Evolutionary conservation across 1,140 invertebrate species (phyloP).

Genomic region (Mercenaria mercenaria): DNA sequence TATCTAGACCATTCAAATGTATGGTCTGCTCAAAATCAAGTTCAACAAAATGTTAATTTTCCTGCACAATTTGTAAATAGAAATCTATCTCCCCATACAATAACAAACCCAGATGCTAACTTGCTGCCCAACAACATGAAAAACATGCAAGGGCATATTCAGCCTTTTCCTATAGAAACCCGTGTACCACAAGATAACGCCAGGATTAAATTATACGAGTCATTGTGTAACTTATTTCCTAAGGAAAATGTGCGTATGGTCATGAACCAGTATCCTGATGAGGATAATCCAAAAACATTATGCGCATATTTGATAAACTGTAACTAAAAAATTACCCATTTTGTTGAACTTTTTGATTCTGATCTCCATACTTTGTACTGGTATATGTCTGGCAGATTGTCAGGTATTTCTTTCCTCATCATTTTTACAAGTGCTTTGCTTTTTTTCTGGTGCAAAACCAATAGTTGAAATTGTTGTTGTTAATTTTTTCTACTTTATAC

Average conservation of each 20-base stretch:
- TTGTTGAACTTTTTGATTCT: too few relatives aligned
- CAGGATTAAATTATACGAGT: constrained; percentile 92
- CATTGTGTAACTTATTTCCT: constrained; percentile 94
- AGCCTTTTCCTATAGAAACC: constrained; percentile 65
- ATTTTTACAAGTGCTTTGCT: background rate
- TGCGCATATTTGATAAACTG: constrained; percentile 92
- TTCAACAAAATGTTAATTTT: constrained; percentile 13
- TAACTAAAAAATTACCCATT: background rate
- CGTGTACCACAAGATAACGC: constrained; percentile 86
- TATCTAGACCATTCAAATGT: constrained; percentile 12
- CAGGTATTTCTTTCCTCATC: background rate
- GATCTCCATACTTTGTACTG: constrained; percentile 75
- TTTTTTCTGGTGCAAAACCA: background rate
- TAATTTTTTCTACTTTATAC: background rate
- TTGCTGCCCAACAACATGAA: background rate
- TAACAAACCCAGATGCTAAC: background rate
- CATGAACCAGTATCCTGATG: constrained; percentile 94
- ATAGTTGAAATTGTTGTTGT: background rate
- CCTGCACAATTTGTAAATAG: background rate
- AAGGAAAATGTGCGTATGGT: constrained; percentile 94
- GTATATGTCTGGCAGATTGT: background rate
- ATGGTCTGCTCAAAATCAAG: constrained; percentile 15
- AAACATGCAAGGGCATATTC: background rate
- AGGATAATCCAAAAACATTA: constrained; percentile 94
- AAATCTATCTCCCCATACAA: background rate